Base-by-base conservation (phyloP, 37 sponge, comb jelly and placozoan species). In the Agelas oroides region DNA sequence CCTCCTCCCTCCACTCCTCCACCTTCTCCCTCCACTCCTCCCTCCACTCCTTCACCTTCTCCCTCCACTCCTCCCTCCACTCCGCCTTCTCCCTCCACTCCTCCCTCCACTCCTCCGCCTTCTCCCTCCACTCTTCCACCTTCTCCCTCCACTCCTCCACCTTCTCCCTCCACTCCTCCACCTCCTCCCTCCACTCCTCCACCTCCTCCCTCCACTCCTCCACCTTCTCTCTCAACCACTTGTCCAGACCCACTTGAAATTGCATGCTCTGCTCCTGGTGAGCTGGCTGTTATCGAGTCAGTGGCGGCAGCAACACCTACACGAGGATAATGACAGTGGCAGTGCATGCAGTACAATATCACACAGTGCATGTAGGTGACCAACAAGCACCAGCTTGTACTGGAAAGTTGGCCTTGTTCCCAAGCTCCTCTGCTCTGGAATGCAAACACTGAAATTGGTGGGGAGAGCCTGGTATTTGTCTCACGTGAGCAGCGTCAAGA, bases 111-210 rank as follows among this genome's bases (percentile, higher is more conserved):
- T n/a, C n/a, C n/a, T n/a, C n/a, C n/a, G n/a, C n/a, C n/a, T n/a
- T n/a, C n/a, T n/a, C n/a, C n/a, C n/a, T n/a, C n/a, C n/a, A 6
- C 60, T 59, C 28, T 20, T 25, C 34, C 60, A 24, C 32, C 56
- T 36, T 73, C 41, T 5, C 1, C 71, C 55, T 76, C 53, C 39
- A 21, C 83, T 35, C 79, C 73, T 11, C 63, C 34, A 55, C 53
- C 70, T 40, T 61, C 85, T 72, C 79, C 71, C 21, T 15, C 33
- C 53, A 33, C 61, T 55, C 61, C 56, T 38, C 63, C 70, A n/a
- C 36, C 20, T 66, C 25, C 60, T 46, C 31, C 69, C 5, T 2
- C 6, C 25, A 2, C 11, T 59, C 23, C 70, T 34, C 24, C 77
- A 34, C 39, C 39, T 16, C 25, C 53, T 65, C 35, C 56, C 14